A percentile compares a stretch with the other conserved stretches of the same genome.
phyloP scores from a whole-genome alignment of 2,113 vertebrate genomes.

The Tricholaema leucomelas region DNA sequence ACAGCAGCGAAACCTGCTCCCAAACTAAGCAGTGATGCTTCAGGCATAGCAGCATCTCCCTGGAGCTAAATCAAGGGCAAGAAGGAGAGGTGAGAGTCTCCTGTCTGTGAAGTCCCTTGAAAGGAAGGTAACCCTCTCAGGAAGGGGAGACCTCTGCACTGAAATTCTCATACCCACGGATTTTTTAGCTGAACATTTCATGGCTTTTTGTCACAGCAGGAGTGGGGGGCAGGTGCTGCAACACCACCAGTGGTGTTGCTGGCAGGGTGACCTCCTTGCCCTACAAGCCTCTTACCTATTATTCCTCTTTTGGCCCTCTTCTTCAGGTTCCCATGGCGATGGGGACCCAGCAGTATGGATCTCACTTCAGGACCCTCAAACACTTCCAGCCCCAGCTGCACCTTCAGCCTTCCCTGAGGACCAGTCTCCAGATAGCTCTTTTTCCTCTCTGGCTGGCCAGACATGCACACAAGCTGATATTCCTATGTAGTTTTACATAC shows the following conservation, averaged over 20 bases:
- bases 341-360: background rate
- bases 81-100: background rate
- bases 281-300: rapidly evolving
- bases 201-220: background rate
- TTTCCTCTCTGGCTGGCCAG: background rate
- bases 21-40: rapidly evolving
- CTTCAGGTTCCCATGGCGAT: background rate
- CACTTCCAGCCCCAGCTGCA: background rate
- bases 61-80: background rate
- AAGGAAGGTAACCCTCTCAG: background rate
- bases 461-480: background rate
- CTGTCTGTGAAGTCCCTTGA: rapidly evolving
- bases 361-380: background rate
- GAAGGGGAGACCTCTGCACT: background rate
- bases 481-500: background rate
- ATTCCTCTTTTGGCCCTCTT: background rate
- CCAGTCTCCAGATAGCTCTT: background rate
- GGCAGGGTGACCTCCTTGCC: background rate
- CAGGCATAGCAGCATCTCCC: background rate
- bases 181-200: background rate
- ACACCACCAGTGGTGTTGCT: rapidly evolving
- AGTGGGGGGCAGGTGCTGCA: background rate
- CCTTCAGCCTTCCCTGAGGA: background rate
- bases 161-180: background rate
- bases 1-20: background rate